Evolutionary conservation across 2,888 invertebrate species (phyloP), one percentile per base, ranked within the genome.

Genomic region (Dinocampus coccinellae): DNA sequence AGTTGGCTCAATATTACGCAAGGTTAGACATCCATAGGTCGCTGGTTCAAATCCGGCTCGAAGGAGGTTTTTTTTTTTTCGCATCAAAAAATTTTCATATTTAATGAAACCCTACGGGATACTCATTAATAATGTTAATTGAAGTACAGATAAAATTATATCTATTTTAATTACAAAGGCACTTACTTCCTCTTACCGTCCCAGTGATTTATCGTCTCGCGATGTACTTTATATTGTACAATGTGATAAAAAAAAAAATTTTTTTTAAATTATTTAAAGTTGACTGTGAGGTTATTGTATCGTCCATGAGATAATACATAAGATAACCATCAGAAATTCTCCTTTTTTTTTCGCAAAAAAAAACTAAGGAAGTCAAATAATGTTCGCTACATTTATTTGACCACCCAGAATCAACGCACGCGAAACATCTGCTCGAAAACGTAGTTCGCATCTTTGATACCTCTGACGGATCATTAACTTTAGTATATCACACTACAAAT

Each of bases 21-120:
- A 29, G n/a, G n/a, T 10, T 3, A 33, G 70, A 52, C 20, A 86
- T 86, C 86, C 86, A 86, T 86, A 86, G 86, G 86, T 85, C 85
- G 86, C 86, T 86, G 86, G 86, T 85, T 86, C 86, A 85, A 86
- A 84, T 86, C 86, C 85, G 85, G 86, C 86, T 84, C 85, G 86
- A 85, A 85, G 85, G 85, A 85, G 58, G 55, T 61, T 68, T 77
- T 81, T 80, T 81, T 80, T 81, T 77, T 39, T 65, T 68, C 70
- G 11, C n/a, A 20, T n/a, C 4, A 16, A 3, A 26, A 16, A 58
- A 10, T 11, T 34, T 58, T 34, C 3, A 58, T 55, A n/a, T 55
- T 0, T 22, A 57, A 57, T 57, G 10, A 39, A 55, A 26, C 36
- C 29, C 7, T 0, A 9, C 16, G n/a, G 13, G 7, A 39, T 22